Percentiles rank a stretch among this genome's conserved stretches.
These are phyloP conservation scores for Drosophila persimilis DNA, from an alignment of 1,140 invertebrate species.

Conservation along the genomic window DNA sequence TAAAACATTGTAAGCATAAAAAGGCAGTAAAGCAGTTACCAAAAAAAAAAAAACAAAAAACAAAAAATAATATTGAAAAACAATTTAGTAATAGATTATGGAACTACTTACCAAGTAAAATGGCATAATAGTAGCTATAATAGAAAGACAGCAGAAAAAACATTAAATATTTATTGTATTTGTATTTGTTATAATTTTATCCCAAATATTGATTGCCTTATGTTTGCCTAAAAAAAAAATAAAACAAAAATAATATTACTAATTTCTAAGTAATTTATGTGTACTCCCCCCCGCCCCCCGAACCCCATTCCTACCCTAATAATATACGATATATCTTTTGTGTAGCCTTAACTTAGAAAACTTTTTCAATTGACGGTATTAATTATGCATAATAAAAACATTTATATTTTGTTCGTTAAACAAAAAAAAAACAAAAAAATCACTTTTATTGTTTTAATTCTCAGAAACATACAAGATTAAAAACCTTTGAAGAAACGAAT, in stretches of 20 bases:
- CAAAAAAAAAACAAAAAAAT: conserved; percentile 38
- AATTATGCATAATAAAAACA: conserved; percentile 74
- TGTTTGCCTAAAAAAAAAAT: conserved; percentile 43
- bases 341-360: conserved; percentile 72
- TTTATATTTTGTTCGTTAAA: conserved; percentile 78
- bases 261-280: conserved; percentile 72
- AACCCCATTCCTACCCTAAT: background rate
- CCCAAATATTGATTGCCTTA: conserved; percentile 59
- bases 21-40: conserved; percentile 72
- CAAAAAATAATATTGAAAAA: conserved; percentile 29
- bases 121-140: conserved; percentile 47
- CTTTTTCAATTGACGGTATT: conserved; percentile 79
- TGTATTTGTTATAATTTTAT: conserved; percentile 46
- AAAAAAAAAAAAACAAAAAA: conserved; percentile 60
- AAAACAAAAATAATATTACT: conserved; percentile 39
- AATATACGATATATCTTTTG: conserved; percentile 54
- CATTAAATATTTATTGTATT: conserved; percentile 50
- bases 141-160: conserved; percentile 47
- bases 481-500: conserved; percentile 80
- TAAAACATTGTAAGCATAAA: conserved; percentile 68
- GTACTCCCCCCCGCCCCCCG: conserved; percentile 43
- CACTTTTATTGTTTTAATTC: conserved; percentile 51
- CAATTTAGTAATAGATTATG: conserved; percentile 48
- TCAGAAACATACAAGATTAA: conserved; percentile 38
- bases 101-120: conserved; percentile 48